A percentile compares a stretch with the other conserved stretches of the same genome.
Conservation (phyloP, 2,797 vertebrate species). For the Phylloscopus collybita region DNA sequence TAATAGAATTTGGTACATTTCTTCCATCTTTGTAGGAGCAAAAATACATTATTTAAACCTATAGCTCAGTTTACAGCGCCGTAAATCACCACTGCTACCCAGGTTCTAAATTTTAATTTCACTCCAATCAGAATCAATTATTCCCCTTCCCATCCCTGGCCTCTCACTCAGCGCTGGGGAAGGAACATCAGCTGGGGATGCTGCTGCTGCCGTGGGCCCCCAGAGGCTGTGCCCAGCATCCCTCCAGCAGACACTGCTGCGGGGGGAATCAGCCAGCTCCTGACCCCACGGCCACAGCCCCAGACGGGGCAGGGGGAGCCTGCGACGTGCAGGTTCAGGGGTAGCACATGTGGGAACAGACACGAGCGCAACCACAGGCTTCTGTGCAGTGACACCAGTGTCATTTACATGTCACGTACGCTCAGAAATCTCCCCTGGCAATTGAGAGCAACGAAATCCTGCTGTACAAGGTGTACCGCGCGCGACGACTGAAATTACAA, state of each 20-base stretch:
- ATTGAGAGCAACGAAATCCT: not conserved
- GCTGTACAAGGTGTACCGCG: not conserved
- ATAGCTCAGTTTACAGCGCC: not conserved
- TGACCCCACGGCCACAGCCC: not conserved
- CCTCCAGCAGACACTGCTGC: not conserved
- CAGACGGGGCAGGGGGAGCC: not conserved
- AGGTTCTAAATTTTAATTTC: constrained; percentile 15
- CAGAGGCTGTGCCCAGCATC: not conserved
- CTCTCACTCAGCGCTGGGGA: not conserved
- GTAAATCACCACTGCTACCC: not conserved
- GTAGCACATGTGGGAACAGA: not conserved
- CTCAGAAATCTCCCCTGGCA: constrained; percentile 15
- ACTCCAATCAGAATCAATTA: constrained; percentile 33
- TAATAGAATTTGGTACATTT: not conserved
- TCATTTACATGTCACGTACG: constrained; percentile 11
- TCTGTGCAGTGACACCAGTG: constrained; percentile 15
- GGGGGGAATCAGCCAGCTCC: not conserved
- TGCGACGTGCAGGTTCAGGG: not conserved
- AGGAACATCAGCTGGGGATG: not conserved
- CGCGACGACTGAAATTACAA: constrained; percentile 23
- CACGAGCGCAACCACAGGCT: not conserved
- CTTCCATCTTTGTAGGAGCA: not conserved
- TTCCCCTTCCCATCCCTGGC: not conserved
- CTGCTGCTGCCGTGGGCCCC: not conserved
- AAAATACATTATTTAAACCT: constrained; percentile 20